A percentile compares a stretch with the other conserved stretches of the same genome.
phyloP scores from a whole-genome alignment of 2,797 vertebrate genomes.

The Masticophis lateralis region DNA sequence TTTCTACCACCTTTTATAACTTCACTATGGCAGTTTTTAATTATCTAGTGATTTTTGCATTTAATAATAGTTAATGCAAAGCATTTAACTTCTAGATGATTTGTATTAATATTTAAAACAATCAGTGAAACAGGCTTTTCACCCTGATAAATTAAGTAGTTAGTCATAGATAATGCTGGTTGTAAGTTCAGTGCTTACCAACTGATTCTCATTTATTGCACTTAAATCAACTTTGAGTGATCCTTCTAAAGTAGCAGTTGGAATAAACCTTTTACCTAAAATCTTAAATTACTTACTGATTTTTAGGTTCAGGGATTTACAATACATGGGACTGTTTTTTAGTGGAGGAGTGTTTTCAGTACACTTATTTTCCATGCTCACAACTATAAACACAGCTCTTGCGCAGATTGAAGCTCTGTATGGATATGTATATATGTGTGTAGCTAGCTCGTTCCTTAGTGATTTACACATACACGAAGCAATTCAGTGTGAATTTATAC shows the following conservation, averaged over 20 bases:
- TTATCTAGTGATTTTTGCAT: constrained; percentile 42
- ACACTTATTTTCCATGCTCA: constrained; percentile 1
- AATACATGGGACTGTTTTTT: constrained; percentile 38
- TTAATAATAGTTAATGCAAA: constrained; percentile 32
- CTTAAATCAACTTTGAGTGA: constrained; percentile 32
- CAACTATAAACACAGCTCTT: constrained; percentile 34
- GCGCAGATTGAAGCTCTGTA: background rate
- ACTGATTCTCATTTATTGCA: constrained; percentile 39
- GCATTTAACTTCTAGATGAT: constrained; percentile 35
- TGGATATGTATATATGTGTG: background rate
- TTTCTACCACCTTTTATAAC: constrained; percentile 23
- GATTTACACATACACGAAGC: background rate
- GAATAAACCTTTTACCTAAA: background rate
- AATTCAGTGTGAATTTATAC: background rate
- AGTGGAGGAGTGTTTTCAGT: background rate
- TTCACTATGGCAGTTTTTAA: constrained; percentile 32
- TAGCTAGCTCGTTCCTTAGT: background rate
- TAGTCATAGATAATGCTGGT: constrained; percentile 42
- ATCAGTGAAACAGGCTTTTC: constrained; percentile 1
- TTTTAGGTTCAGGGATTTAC: background rate
- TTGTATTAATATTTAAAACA: constrained; percentile 17
- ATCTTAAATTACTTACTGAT: background rate
- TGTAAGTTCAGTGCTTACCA: constrained; percentile 49
- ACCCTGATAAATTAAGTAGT: constrained; percentile 29
- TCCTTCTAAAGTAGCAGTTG: constrained; percentile 25